These are phyloP conservation scores for Mus spretus DNA, from an alignment of 2,797 vertebrate genomes.

Conservation along the genomic window DNA sequence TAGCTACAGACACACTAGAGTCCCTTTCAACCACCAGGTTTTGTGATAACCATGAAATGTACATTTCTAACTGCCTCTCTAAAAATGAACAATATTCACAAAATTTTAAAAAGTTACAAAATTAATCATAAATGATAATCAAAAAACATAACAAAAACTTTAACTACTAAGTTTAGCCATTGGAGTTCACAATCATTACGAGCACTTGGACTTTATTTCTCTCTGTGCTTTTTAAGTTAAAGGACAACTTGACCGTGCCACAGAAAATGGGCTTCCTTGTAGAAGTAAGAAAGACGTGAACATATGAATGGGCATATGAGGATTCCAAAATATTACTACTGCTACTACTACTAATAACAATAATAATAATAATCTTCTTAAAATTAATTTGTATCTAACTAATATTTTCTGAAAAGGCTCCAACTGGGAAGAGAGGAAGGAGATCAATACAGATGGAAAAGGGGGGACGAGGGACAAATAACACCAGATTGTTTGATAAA, in stretches of 20 bases:
- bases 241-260: background rate
- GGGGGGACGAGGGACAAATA: background rate
- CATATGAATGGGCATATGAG: background rate
- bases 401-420: conserved; percentile 4
- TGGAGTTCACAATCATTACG: background rate
- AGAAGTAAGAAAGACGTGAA: background rate
- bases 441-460: background rate
- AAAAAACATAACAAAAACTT: conserved; percentile 43
- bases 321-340: conserved; percentile 8
- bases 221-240: background rate
- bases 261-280: background rate
- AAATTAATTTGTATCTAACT: conserved; percentile 21
- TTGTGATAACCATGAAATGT: background rate
- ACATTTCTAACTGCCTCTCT: conserved; percentile 29
- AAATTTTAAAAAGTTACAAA: background rate
- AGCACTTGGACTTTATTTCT: background rate
- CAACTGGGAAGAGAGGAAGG: background rate
- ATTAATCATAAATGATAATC: background rate
- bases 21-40: background rate
- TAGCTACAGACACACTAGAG: background rate
- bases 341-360: too few species aligned
- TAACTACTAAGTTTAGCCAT: background rate
- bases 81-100: conserved; percentile 3
- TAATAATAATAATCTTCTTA: conserved; percentile 40
- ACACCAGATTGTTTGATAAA: background rate